phyloP scores from a whole-genome alignment of 2,888 invertebrate genomes.

The Synanthedon vespiformis region DNA sequence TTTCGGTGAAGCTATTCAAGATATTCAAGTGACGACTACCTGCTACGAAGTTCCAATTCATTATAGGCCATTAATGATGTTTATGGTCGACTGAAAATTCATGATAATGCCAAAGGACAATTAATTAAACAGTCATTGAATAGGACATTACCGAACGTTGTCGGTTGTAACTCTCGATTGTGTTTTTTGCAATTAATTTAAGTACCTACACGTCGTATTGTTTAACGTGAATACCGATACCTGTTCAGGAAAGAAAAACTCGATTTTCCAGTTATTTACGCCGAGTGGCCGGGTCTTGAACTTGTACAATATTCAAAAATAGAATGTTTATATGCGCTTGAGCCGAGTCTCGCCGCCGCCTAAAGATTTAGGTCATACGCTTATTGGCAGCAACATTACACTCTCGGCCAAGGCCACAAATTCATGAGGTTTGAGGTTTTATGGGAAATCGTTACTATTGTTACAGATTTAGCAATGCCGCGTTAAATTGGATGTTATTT shows the following conservation, averaged over 20 bases:
- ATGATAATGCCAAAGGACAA: conserved; percentile 33
- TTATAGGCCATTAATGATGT: conserved; percentile 54
- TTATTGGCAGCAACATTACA: conserved; percentile 50
- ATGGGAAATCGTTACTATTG: background rate
- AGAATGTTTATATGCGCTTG: conserved; percentile 19
- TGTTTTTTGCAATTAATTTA: background rate
- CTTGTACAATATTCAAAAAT: conserved; percentile 52
- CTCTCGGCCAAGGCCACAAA: conserved; percentile 45
- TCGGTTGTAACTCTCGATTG: background rate
- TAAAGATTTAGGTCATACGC: conserved; percentile 58
- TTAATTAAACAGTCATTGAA: conserved; percentile 55
- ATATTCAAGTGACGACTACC: conserved; percentile 45
- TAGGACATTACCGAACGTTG: conserved; percentile 23
- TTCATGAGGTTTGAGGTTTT: conserved; percentile 12
- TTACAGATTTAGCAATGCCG: background rate
- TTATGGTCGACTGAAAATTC: conserved; percentile 51
- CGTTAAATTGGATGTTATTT: background rate
- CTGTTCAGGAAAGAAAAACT: background rate
- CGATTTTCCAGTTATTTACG: background rate
- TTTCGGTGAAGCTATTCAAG: conserved; percentile 21
- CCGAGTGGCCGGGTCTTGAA: conserved; percentile 33
- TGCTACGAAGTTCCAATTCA: conserved; percentile 60
- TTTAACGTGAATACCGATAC: background rate
- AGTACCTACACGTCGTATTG: background rate
- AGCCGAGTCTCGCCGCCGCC: conserved; percentile 15